phyloP scores from a whole-genome alignment of 2,113 vertebrate species.

The Arvicanthis niloticus region DNA sequence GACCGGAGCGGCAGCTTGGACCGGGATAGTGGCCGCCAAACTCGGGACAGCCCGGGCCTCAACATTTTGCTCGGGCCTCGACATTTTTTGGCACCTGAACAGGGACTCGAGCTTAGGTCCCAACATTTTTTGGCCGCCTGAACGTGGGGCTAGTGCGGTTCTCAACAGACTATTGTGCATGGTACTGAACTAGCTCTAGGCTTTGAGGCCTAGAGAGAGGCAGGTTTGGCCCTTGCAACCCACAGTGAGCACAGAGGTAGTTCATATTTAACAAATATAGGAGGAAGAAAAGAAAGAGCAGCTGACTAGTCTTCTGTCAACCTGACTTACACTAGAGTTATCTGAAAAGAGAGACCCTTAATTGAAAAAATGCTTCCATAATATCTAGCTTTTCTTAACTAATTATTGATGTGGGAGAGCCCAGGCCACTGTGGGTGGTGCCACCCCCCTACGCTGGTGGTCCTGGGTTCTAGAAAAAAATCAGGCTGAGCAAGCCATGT shows the following conservation, averaged over 20 bases:
- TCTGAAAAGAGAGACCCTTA: neutral
- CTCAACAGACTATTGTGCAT: neutral
- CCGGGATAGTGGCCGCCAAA: too few species aligned
- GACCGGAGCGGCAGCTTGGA: too few species aligned
- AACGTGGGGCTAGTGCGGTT: too few species aligned
- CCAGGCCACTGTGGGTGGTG: neutral
- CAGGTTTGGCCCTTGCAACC: neutral
- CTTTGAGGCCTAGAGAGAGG: neutral
- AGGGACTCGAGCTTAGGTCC: too few species aligned
- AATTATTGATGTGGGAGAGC: neutral
- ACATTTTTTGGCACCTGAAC: too few species aligned
- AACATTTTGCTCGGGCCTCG: too few species aligned
- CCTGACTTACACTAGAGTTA: neutral
- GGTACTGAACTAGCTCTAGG: neutral
- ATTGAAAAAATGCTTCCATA: neutral
- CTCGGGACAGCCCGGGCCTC: too few species aligned
- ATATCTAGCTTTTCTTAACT: neutral
- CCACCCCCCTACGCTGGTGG: neutral
- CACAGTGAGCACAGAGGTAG: neutral
- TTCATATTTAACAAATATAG: neutral
- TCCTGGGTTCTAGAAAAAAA: neutral
- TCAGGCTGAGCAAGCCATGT: neutral
- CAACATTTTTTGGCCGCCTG: too few species aligned
- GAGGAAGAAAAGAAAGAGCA: neutral
- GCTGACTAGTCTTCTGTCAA: neutral